These are phyloP conservation scores for Pipistrellus pipistrellus DNA, from an alignment of 2,797 vertebrate genomes.

Conservation along the genomic window DNA sequence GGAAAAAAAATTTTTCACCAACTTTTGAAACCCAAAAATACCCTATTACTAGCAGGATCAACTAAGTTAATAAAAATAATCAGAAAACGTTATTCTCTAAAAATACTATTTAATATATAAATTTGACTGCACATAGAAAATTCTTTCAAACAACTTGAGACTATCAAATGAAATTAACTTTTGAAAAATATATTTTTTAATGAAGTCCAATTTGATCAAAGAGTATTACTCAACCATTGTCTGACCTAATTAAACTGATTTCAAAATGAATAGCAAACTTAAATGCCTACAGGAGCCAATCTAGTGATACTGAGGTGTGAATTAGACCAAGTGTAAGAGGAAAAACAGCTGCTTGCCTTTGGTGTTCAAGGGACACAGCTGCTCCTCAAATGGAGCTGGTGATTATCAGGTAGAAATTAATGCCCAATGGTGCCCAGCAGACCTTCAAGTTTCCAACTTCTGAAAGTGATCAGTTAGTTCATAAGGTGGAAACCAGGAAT, in stretches of 20 bases:
- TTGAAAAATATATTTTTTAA: background rate
- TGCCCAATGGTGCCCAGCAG: background rate
- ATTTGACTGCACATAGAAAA: background rate
- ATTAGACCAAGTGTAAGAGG: background rate
- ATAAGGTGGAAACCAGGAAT: background rate
- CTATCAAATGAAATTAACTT: background rate
- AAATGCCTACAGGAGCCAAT: background rate
- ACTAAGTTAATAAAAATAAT: background rate
- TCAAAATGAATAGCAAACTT: background rate
- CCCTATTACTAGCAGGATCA: background rate
- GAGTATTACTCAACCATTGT: background rate
- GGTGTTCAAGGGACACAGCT: background rate
- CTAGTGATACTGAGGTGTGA: background rate
- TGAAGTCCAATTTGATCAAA: background rate
- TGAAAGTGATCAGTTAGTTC: background rate
- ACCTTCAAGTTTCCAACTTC: background rate
- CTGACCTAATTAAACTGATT: background rate
- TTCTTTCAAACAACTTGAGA: background rate
- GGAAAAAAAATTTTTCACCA: background rate
- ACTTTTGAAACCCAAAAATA: background rate
- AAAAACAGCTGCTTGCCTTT: background rate
- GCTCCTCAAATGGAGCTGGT: background rate
- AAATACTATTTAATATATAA: background rate
- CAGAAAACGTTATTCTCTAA: slow-evolving; percentile 20
- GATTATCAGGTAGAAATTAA: background rate